A percentile compares a stretch with the other conserved stretches of the same genome.
Conservation (phyloP, 2,113 vertebrate species). For the Pseudonaja textilis region DNA sequence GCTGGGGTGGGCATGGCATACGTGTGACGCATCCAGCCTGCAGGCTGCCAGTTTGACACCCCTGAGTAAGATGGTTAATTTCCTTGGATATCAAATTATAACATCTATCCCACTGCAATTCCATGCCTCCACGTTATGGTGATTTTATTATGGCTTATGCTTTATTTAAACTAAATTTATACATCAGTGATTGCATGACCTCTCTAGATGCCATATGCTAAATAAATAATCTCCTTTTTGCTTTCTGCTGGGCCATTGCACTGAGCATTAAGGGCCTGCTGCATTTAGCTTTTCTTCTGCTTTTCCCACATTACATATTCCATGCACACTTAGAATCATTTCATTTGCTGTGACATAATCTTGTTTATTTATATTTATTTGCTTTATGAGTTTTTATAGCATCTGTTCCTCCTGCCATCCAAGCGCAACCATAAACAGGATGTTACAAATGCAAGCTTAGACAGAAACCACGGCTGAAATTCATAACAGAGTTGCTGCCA, state of each 20-base stretch:
- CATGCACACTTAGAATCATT: conserved; percentile 50
- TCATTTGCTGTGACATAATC: conserved; percentile 62
- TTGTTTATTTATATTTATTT: conserved; percentile 68
- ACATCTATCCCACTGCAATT: not conserved
- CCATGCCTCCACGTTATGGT: not conserved
- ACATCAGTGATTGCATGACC: not conserved
- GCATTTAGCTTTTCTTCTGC: conserved; percentile 35
- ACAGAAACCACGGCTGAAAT: conserved; percentile 12
- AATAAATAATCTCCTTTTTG: not conserved
- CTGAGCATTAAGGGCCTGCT: not conserved
- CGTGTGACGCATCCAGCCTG: too few species aligned
- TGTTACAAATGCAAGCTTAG: conserved; percentile 45
- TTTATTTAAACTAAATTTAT: not conserved
- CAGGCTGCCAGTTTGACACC: too few species aligned
- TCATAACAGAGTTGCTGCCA: conserved; percentile 9
- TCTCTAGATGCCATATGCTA: not conserved
- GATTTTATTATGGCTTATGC: not conserved
- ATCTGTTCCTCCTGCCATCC: conserved; percentile 64
- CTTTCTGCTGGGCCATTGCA: not conserved
- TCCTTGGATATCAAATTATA: not conserved
- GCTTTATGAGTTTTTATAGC: conserved; percentile 58
- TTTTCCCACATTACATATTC: conserved; percentile 33
- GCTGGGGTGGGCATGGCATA: too few species aligned
- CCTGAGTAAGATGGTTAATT: too few species aligned
- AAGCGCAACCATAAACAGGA: conserved; percentile 39